phyloP scores from a whole-genome alignment of 2,113 vertebrate genomes.

The Chaetops frenatus region DNA sequence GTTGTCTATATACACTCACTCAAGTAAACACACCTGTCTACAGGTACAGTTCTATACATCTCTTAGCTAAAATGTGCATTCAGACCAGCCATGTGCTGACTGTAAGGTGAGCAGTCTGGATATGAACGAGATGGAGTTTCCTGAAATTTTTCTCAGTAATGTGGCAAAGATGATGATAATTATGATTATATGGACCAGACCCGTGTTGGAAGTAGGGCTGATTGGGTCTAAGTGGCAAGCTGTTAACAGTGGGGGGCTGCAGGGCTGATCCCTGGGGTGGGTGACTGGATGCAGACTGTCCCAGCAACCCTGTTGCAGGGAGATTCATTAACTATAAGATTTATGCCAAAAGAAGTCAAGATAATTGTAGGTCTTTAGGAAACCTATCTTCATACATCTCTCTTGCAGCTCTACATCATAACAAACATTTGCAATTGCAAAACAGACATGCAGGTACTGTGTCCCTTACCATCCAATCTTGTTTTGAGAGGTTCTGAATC shows the following conservation, averaged over 20 bases:
- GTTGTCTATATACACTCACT: not conserved
- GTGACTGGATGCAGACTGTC: not conserved
- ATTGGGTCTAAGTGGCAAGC: not conserved
- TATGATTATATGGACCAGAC: not conserved
- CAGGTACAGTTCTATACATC: accelerated
- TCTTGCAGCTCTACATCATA: not conserved
- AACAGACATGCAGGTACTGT: not conserved
- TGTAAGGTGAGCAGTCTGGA: not conserved
- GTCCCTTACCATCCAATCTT: not conserved
- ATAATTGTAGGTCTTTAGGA: not conserved
- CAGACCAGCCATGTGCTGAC: not conserved
- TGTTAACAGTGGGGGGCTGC: not conserved
- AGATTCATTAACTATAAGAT: not conserved
- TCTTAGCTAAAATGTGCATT: not conserved
- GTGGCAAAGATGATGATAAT: not conserved
- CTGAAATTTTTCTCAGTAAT: not conserved
- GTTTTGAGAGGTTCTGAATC: not conserved
- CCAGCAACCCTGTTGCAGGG: not conserved
- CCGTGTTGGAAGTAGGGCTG: not conserved
- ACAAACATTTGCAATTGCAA: not conserved
- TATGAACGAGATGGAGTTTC: not conserved
- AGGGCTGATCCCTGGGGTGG: not conserved
- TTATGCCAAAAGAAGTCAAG: not conserved
- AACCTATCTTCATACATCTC: not conserved
- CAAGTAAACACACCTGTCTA: not conserved